Base-by-base conservation (phyloP, 2,888 invertebrate species). In the Xanthorhoe spadicearia region DNA sequence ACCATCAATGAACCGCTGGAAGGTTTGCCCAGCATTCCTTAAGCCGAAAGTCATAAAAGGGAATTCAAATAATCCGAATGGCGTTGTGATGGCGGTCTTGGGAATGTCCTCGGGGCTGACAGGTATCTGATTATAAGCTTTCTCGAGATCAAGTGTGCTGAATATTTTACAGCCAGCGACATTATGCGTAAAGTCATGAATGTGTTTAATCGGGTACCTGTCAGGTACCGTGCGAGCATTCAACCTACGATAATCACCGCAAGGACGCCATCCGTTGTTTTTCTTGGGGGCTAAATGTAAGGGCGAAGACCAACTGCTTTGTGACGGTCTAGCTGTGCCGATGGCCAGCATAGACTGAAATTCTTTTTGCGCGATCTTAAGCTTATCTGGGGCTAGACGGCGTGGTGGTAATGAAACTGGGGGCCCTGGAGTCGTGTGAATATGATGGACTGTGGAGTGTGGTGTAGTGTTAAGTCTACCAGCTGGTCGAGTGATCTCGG, bases 41-140 rank as follows among this genome's bases (percentile, higher is more conserved):
- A n/a, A n/a, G n/a, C n/a, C n/a, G n/a, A n/a, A n/a, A n/a, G n/a
- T n/a, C n/a, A n/a, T n/a, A n/a, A n/a, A n/a, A n/a, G n/a, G n/a
- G n/a, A n/a, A n/a, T n/a, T n/a, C n/a, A n/a, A 28, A 67, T 10
- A 63, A 13, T 5, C 67, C 60, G 23, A 68, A 68, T 1, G 62
- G 81, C 7, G 83, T 83, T 0, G 69, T 81, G 7, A 83, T 80
- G 0, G 82, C 85, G 0, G 84, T 84, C 68, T 86, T 85, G 0
- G 56, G 53, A 1, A 88, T 77, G 64, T 88, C 84, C 4, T 76
- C 79, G 4, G 64, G 49, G 3, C 64, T 60, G 2, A 86, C 77
- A 4, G 84, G 86, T 5, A 92, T 84, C 55, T 88, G 85, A 59
- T 84, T 74, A 65, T 81, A 92, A 0, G 84, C 86, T 54, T 76